Conservation (phyloP, 2,888 invertebrate genomes). For the Seladonia tumulorum region DNA sequence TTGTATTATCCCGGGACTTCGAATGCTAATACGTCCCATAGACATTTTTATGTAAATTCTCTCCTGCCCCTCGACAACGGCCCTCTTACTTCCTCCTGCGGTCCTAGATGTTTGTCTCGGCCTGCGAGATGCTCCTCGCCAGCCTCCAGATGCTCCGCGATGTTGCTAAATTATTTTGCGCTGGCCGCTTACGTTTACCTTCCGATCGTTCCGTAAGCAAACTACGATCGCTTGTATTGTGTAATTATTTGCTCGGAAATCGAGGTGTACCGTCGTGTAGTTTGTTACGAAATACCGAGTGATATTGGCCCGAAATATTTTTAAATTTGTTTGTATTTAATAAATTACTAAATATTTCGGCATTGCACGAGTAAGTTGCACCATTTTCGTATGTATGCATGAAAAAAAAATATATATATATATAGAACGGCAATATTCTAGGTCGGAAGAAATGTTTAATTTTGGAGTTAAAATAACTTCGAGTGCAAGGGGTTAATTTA, state of each 20-base stretch:
- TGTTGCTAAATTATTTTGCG: background rate
- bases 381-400: no score
- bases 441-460: no score
- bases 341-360: no score
- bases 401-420: no score
- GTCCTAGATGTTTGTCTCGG: conserved; percentile 23
- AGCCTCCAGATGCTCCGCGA: background rate
- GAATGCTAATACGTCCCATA: conserved; percentile 58
- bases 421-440: no score
- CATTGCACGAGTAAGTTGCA: no score
- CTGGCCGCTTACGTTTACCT: background rate
- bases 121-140: background rate
- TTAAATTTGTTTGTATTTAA: no score
- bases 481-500: no score
- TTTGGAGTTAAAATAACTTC: no score
- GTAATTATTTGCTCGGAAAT: background rate
- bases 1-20: conserved; percentile 52
- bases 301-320: background rate
- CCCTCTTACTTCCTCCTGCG: conserved; percentile 9
- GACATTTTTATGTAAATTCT: conserved; percentile 57
- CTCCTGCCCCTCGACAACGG: background rate
- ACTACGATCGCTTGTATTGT: background rate
- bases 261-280: background rate
- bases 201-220: background rate
- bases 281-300: background rate